These are phyloP conservation scores for Pangasius krempfi DNA, from an alignment of 2,797 vertebrate genomes.

Conservation along the genomic window DNA sequence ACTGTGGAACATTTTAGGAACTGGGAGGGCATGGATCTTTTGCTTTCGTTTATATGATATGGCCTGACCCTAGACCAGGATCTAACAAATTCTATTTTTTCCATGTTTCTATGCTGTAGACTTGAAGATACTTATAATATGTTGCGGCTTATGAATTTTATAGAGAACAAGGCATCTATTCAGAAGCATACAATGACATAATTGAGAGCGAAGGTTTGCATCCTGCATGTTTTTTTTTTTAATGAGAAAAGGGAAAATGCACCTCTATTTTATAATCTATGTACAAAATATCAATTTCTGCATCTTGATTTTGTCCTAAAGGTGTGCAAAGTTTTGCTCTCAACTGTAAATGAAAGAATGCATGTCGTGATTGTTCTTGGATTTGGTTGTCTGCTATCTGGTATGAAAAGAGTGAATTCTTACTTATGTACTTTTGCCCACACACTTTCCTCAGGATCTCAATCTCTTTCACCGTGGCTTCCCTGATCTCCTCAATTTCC, in stretches of 20 bases:
- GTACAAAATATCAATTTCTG: not conserved
- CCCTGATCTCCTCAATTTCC: conserved; percentile 86
- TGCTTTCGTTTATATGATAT: not conserved
- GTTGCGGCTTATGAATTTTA: not conserved
- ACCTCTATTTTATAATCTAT: not conserved
- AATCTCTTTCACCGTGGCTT: conserved; percentile 90
- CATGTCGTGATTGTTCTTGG: not conserved
- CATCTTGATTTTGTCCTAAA: not conserved
- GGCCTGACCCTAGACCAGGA: not conserved
- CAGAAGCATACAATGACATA: not conserved
- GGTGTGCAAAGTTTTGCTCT: not conserved
- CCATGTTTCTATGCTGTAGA: not conserved
- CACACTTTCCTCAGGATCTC: conserved; percentile 92
- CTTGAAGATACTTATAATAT: not conserved
- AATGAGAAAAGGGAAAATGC: not conserved
- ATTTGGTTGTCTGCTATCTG: not conserved
- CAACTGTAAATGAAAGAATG: not conserved
- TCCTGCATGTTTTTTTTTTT: not conserved
- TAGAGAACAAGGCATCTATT: not conserved
- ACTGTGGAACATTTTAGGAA: not conserved
- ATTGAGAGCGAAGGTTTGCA: not conserved
- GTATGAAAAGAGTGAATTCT: conserved; percentile 60
- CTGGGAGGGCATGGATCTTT: not conserved
- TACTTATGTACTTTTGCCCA: conserved; percentile 90
- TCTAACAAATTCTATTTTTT: not conserved